Evolutionary conservation across 2,888 invertebrate species (phyloP).

Genomic region (Glaucopsyche alexis): DNA sequence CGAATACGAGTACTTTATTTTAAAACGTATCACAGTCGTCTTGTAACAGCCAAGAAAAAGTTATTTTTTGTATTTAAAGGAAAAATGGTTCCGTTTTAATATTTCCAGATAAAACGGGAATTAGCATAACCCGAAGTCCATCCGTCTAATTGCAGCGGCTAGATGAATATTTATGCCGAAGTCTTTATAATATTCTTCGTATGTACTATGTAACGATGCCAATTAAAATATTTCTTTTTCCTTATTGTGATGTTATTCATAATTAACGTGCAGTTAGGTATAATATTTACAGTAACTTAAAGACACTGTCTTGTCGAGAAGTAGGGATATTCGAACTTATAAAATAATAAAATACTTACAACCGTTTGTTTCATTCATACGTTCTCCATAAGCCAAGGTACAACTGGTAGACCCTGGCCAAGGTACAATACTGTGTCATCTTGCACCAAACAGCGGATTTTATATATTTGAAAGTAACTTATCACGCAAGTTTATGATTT

Average conservation of each 20-base stretch:
- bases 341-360: too few species aligned
- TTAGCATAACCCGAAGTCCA: constrained; percentile 54
- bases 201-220: constrained; percentile 31
- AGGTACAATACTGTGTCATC: too few species aligned
- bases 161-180: constrained; percentile 51
- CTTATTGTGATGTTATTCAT: background rate
- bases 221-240: constrained; percentile 1
- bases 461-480: too few species aligned
- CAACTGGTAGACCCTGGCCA: too few species aligned
- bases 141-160: constrained; percentile 54
- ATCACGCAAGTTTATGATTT: too few species aligned
- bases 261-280: background rate
- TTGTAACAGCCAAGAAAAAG: background rate
- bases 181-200: constrained; percentile 36
- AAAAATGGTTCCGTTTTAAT: constrained; percentile 32
- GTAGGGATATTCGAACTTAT: too few species aligned
- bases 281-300: too few species aligned
- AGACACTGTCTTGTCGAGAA: too few species aligned
- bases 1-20: constrained; percentile 17
- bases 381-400: too few species aligned
- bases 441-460: too few species aligned
- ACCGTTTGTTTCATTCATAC: too few species aligned
- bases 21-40: constrained; percentile 1
- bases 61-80: constrained; percentile 30
- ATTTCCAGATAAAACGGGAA: constrained; percentile 37